A percentile compares a stretch with the other conserved stretches of the same genome.
These are phyloP conservation scores for Mobula birostris DNA, from an alignment of 2,113 vertebrate genomes.

Conservation along the genomic window DNA sequence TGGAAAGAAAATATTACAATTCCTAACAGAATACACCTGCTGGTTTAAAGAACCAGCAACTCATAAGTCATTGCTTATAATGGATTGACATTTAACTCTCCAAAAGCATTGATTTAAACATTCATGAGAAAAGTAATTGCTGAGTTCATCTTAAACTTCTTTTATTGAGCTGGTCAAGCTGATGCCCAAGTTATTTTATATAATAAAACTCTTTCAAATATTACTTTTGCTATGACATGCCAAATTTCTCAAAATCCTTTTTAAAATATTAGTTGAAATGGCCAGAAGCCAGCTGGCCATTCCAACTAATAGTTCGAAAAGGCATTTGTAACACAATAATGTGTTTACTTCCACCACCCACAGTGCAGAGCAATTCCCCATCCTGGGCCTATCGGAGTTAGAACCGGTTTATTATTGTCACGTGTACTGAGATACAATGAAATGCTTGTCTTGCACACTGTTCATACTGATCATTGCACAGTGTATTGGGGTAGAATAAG, in stretches of 20 bases:
- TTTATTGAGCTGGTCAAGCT: neutral
- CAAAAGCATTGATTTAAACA: neutral
- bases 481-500: too few species aligned
- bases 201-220: neutral
- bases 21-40: neutral
- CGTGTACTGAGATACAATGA: too few species aligned
- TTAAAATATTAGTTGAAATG: neutral
- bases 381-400: neutral
- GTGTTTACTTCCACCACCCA: neutral
- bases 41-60: neutral
- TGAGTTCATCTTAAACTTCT: neutral
- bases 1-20: constrained; percentile 5
- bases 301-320: too few species aligned
- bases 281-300: too few species aligned
- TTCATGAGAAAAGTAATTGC: neutral
- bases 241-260: neutral
- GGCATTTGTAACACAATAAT: too few species aligned
- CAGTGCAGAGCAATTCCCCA: neutral
- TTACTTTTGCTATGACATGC: neutral
- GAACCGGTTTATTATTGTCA: too few species aligned
- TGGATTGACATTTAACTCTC: neutral
- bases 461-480: too few species aligned
- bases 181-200: neutral
- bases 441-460: too few species aligned
- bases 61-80: neutral